Base-by-base conservation (phyloP, 1,140 invertebrate species). In the Lamellibrachia luymesi region DNA sequence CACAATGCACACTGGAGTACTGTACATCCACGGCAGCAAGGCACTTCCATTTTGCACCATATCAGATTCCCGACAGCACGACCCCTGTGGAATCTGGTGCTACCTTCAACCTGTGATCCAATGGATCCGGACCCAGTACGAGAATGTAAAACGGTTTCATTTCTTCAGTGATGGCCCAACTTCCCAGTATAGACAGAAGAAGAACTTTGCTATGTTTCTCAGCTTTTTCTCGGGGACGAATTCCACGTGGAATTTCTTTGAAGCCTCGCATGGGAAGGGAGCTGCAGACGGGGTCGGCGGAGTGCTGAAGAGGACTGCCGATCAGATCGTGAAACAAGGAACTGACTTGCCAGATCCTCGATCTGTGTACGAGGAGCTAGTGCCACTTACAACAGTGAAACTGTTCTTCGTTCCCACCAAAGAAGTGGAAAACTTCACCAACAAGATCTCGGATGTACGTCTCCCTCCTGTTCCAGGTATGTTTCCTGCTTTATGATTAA, bases 211-310 rank as follows among this genome's bases (percentile, higher is more conserved):
- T n/a, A n/a, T 38, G 4, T 93, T 92, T 90, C 93, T 93, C 90
- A 89, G 49, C 56, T 50, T 92, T 91, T 51, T 93, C 50, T 64
- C 91, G 50, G 91, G 91, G 89, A 90, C 51, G 93, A 91, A 90
- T 92, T 93, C 94, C 6, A 95, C 95, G 7, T 97, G 96, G 96
- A 96, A 96, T 94, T 97, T 95, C 94, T 94, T 94, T 90, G 96
- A 96, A 95, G 94, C 95, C 64, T 96, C 96, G 8, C 96, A 97
- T 95, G 96, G 96, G 13, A 97, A 97, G 94, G 96, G 96, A 7
- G 94, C 95, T 27, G 95, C 96, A 91, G 96, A 96, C 95, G 96
- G 96, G 51, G 94, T 96, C 91, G 96, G 96, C 89, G 96, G 95
- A 17, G 93, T 94, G 52, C 94, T 96, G 56, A 97, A 97, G 94